Base-by-base conservation (phyloP, 2,888 invertebrate species). In the Caenorhabditis virilis region DNA sequence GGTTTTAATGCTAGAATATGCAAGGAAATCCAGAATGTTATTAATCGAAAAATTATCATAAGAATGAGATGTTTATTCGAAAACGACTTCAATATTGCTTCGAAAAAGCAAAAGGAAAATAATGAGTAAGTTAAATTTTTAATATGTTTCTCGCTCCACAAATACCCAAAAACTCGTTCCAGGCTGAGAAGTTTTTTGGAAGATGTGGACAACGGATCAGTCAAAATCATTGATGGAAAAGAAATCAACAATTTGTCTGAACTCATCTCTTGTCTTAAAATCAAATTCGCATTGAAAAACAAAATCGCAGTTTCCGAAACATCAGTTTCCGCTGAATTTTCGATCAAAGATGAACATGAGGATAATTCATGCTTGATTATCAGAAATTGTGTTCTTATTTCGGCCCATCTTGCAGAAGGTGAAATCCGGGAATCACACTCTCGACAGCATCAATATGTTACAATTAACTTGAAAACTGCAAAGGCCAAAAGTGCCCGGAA, bases 1-100 rank as follows among this genome's bases (percentile, higher is more conserved):
- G 64, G 64, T 20, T 64, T 51, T 33, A 64, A 64, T 35, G 50
- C 54, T 25, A 25, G 58, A 18, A 51, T 46, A 5, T 58, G 50
- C 0, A 50, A 42, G 36, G 58, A 64, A 18, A 45, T 41, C 38
- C 58, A 52, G 4, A 20, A 15, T 20, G 2, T 1, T 6, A 11
- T 18, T 5, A 38, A 64, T 7, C 36, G 35, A 11, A 47, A 48
- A 11, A 13, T 51, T 5, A 26, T 50, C 3, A n/a, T 5, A 13
- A 49, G 30, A 50, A 64, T 64, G 58, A 45, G 35, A 30, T 11
- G n/a, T 6, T 23, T 63, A 4, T 49, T 62, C 9, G 43, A 45
- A 20, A 7, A n/a, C n/a, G 62, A 56, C 18, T 35, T 30, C 9
- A 18, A 35, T 18, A 43, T 30, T 20, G 5, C n/a, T 41, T 6